Evolutionary conservation across 2,888 invertebrate genomes (phyloP).

Genomic region (Catocala nupta): DNA sequence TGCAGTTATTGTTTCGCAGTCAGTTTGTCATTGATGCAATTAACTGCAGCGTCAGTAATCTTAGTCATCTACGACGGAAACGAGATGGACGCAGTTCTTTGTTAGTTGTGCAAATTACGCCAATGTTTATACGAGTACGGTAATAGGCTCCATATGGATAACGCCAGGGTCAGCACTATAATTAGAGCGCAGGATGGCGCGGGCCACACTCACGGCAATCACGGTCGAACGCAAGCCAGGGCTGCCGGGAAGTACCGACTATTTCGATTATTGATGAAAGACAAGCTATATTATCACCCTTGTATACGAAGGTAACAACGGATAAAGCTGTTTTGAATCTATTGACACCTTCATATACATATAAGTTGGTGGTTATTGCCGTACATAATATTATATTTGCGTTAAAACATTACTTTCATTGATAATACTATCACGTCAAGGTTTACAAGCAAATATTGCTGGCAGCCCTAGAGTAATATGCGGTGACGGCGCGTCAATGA

Average conservation of each 20-base stretch:
- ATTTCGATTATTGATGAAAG: no score
- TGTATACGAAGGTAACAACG: no score
- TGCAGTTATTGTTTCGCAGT: constrained; percentile 50
- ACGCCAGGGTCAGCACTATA: constrained; percentile 57
- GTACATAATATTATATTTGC: neutral
- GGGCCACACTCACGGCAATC: constrained; percentile 14
- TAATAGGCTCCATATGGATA: constrained; percentile 41
- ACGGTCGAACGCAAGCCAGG: constrained; percentile 16
- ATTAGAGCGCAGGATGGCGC: constrained; percentile 42
- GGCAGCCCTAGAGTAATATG: constrained; percentile 54
- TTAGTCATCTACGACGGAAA: constrained; percentile 54
- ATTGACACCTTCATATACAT: neutral
- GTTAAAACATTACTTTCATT: constrained; percentile 23
- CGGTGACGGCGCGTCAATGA: constrained; percentile 60
- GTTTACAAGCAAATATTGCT: constrained; percentile 39
- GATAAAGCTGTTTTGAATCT: no score
- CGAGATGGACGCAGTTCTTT: constrained; percentile 40
- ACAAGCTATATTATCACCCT: no score
- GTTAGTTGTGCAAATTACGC: constrained; percentile 50
- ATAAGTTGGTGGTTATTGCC: neutral
- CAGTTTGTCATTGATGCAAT: constrained; percentile 48
- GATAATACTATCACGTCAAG: constrained; percentile 49
- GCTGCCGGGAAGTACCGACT: constrained; percentile 17
- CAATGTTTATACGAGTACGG: constrained; percentile 41
- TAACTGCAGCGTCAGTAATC: constrained; percentile 38